A percentile compares a stretch with the other conserved stretches of the same genome.
Conservation (phyloP, 2,113 vertebrate genomes). For the Crotalus helleri region DNA sequence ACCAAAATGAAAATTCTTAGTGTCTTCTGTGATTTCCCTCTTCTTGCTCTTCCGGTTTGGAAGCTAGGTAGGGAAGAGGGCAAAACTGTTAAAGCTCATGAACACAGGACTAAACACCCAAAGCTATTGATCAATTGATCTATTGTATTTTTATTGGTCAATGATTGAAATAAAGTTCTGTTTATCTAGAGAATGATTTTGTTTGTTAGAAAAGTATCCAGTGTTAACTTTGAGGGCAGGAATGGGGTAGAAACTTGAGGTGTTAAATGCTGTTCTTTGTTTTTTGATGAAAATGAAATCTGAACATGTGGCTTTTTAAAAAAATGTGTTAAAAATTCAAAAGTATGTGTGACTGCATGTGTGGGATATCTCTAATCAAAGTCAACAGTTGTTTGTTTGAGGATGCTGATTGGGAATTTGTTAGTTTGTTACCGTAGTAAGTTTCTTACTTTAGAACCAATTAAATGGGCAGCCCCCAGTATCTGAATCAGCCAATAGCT, state of each 20-base stretch:
- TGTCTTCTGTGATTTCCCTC: too few species aligned
- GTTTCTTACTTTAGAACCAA: not conserved
- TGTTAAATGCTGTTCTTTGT: rapidly evolving
- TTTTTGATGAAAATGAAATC: not conserved
- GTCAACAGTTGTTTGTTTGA: not conserved
- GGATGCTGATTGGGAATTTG: rapidly evolving
- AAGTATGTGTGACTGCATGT: not conserved
- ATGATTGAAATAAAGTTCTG: not conserved
- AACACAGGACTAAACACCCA: rapidly evolving
- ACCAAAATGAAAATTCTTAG: not conserved
- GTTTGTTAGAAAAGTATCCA: constrained; percentile 8
- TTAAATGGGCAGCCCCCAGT: too few species aligned
- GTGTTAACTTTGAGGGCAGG: not conserved
- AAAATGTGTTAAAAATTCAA: rapidly evolving
- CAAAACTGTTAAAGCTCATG: not conserved
- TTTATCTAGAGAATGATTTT: not conserved
- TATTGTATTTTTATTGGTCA: not conserved
- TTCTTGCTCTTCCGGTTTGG: not conserved
- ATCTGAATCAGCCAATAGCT: not conserved
- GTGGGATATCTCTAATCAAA: not conserved
- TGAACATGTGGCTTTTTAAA: not conserved
- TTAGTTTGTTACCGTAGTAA: too few species aligned
- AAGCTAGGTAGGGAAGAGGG: not conserved
- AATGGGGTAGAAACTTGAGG: rapidly evolving
- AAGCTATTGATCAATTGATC: not conserved